Conservation (phyloP, 2,113 vertebrate species). For the Canis aureus region DNA sequence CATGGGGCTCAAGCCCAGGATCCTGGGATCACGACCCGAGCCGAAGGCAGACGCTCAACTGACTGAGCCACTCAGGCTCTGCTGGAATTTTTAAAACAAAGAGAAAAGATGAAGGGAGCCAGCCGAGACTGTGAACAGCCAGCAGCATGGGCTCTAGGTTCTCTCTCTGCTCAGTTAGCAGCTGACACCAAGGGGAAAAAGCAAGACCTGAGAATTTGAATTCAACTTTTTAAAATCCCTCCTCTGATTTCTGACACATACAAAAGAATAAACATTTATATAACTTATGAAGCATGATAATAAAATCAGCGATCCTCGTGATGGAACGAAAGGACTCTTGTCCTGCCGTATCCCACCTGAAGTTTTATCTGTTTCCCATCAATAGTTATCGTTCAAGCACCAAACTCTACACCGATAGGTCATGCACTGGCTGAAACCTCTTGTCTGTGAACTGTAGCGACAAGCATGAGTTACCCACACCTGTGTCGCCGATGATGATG, state of each 20-base stretch:
- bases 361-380: constrained; percentile 99
- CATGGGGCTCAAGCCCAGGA: too few relatives aligned
- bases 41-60: too few relatives aligned
- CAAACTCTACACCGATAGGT: constrained; percentile 99
- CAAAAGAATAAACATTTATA: neutral
- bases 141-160: neutral
- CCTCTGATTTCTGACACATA: neutral
- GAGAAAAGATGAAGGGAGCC: neutral
- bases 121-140: neutral
- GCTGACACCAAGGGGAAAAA: neutral
- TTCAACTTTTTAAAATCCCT: neutral
- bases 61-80: too few relatives aligned
- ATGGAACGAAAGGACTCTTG: too few relatives aligned
- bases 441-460: constrained; percentile 99
- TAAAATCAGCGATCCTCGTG: neutral
- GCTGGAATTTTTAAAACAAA: neutral
- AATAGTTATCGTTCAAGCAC: constrained; percentile 99
- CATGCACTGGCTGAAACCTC: constrained; percentile 98
- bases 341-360: constrained; percentile 97
- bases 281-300: neutral
- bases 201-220: neutral
- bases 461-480: constrained; percentile 99
- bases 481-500: constrained; percentile 61
- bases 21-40: too few relatives aligned
- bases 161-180: neutral